Base-by-base conservation (phyloP, 2,888 invertebrate species). In the Tipula confusa region DNA sequence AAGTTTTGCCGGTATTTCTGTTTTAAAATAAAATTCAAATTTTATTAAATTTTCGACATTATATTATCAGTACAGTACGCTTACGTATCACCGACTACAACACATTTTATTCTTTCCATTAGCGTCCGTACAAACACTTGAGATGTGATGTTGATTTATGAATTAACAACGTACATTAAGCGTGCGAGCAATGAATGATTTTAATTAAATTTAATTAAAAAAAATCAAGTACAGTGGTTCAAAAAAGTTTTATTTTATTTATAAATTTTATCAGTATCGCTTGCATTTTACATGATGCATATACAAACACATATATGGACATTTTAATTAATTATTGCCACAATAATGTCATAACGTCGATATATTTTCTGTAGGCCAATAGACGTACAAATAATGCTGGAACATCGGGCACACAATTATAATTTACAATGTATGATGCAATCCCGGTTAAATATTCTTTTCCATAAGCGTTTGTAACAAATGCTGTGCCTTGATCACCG, bases 181-280 rank as follows among this genome's bases (percentile, higher is more conserved):
- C 11, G 64, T 64, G 64, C 64, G 6, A 6, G 64, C 64, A 9
- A 11, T 64, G 24, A 64, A 64, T 11, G 64, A 64, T 64, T 64
- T 64, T 64, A 64, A 64, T 64, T 64, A 64, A 64, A 64, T 64
- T 64, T 64, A 64, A 64, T 64, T 64, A 64, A 64, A 24, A 64
- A 18, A 64, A 64, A n/a, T n/a, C n/a, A n/a, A n/a, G n/a, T 64
- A 64, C 64, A 64, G 64, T 64, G 24, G 64, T 24, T 18, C 64
- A 64, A 6, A 48, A 24, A 64, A 24, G 24, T 38, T 9, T 38
- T 38, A 24, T 33, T 33, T n/a, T n/a, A n/a, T n/a, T n/a, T n/a
- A n/a, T n/a, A n/a, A n/a, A 33, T 33, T 33, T 9, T 33, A 33
- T 33, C 33, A 33, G 11, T 11, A 3, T 33, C n/a, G 43, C 15